Percentiles rank a stretch among this genome's conserved stretches.
These are phyloP conservation scores for Camelus bactrianus DNA, from an alignment of 2,113 vertebrate genomes.

Conservation along the genomic window DNA sequence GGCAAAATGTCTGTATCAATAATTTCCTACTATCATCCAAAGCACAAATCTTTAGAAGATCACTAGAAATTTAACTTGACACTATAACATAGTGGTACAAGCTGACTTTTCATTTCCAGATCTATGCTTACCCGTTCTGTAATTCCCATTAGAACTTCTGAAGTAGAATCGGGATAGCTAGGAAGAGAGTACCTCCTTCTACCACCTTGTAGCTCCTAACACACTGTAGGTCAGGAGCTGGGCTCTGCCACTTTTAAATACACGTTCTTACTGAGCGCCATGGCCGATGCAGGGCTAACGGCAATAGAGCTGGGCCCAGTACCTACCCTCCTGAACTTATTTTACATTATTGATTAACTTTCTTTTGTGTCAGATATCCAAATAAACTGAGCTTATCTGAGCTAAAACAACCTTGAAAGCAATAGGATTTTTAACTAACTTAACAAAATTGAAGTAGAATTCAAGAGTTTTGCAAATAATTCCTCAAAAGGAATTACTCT, in stretches of 20 bases:
- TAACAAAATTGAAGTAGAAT: not conserved
- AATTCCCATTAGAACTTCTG: not conserved
- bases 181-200: not conserved
- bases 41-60: not conserved
- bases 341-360: not conserved
- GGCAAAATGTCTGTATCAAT: not conserved
- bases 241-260: not conserved
- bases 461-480: not conserved
- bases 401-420: not conserved
- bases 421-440: not conserved
- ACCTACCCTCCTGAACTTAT: not conserved
- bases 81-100: not conserved
- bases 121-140: not conserved
- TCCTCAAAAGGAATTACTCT: slow-evolving; percentile 14
- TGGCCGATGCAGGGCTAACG: not conserved
- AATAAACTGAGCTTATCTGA: slow-evolving; percentile 5
- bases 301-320: not conserved
- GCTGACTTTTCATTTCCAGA: not conserved
- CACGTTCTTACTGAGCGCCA: not conserved
- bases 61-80: slow-evolving; percentile 18
- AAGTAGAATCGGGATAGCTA: not conserved
- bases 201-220: not conserved
- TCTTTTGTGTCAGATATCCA: not conserved
- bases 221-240: not conserved
- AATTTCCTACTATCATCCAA: not conserved